Evolutionary conservation across 2,797 vertebrate species (phyloP), one percentile per base, ranked within the genome.

Genomic region (Spondyliosoma cantharus): DNA sequence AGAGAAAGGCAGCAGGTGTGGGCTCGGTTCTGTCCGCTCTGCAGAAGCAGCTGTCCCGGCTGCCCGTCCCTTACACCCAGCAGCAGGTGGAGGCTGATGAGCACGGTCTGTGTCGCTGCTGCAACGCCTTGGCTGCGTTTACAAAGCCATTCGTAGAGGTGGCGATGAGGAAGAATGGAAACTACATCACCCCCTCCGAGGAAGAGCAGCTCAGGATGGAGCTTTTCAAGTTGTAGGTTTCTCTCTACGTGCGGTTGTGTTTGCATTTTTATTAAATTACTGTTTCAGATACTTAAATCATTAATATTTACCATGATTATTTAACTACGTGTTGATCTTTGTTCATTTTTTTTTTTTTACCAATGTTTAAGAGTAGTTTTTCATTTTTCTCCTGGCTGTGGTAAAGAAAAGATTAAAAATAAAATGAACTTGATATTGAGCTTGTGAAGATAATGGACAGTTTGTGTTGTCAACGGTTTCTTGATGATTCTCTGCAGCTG

Each of bases 151-250:
- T 99, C 83, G 89, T 96, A 76, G 93, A 95, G 88, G 95, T 96
- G 88, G 91, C 95, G 75, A 91, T 90, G 87, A 83, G 86, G 83
- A 90, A 85, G 74, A 91, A 81, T 70, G 93, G 87, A 25, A 81
- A 84, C 32, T 86, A 59, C 54, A 68, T 63, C 3, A 16, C 56
- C 37, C 29, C 56, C 7, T 54, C 79, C n/a, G 86, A 79, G 61
- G 89, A 92, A 19, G 87, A 85, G 45, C 94, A 95, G 87, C 84
- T 98, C 72, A 96, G 94, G 92, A 92, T 92, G 53, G 97, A 97
- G 84, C 90, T 99, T 83, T 65, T 97, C 46, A 96, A 96, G 86
- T 98, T 98, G 98, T 99, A 95, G 83, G 97, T 91, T 52, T 91
- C 48, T 32, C 3, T 65, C 4, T 59, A 0, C 22, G 24, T 56